These are phyloP conservation scores for Caenorhabditis sp. DNA, from an alignment of 2,888 invertebrate species.

Conservation along the genomic window DNA sequence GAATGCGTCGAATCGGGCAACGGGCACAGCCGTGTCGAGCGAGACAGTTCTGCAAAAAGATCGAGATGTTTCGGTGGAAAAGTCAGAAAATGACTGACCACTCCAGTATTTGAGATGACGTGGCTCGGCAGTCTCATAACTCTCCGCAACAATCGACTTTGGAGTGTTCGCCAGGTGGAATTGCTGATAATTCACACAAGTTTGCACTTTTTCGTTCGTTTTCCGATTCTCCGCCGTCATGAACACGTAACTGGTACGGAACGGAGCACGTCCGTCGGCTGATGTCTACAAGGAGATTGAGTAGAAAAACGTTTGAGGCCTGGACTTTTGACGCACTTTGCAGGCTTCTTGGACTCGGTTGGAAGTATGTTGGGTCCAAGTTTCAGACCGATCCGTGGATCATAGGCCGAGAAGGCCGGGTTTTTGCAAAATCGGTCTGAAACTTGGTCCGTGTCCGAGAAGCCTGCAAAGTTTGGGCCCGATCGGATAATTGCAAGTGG, in stretches of 20 bases:
- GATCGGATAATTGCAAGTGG: no score
- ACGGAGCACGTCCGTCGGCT: constrained; percentile 8
- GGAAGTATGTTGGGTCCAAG: no score
- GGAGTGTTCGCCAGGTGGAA: constrained; percentile 38
- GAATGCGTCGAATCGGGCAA: not conserved
- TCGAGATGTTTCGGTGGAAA: not conserved
- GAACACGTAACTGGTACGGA: constrained; percentile 51
- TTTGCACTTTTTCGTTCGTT: constrained; percentile 28
- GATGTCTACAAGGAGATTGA: no score
- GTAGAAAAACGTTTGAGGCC: no score
- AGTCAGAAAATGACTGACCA: constrained; percentile 7
- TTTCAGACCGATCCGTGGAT: no score
- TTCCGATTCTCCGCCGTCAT: constrained; percentile 45
- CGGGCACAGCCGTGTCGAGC: constrained; percentile 19
- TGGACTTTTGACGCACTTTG: no score
- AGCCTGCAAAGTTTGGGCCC: no score
- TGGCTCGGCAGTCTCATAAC: constrained; percentile 17
- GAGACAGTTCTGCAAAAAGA: constrained; percentile 18
- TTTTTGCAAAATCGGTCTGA: no score
- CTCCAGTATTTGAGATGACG: constrained; percentile 24
- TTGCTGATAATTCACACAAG: constrained; percentile 76
- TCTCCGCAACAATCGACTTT: not conserved
- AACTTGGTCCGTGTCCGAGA: no score
- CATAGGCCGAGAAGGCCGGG: no score
- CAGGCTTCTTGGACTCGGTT: no score